phyloP scores from a whole-genome alignment of 2,113 vertebrate genomes.

The Fulica atra region DNA sequence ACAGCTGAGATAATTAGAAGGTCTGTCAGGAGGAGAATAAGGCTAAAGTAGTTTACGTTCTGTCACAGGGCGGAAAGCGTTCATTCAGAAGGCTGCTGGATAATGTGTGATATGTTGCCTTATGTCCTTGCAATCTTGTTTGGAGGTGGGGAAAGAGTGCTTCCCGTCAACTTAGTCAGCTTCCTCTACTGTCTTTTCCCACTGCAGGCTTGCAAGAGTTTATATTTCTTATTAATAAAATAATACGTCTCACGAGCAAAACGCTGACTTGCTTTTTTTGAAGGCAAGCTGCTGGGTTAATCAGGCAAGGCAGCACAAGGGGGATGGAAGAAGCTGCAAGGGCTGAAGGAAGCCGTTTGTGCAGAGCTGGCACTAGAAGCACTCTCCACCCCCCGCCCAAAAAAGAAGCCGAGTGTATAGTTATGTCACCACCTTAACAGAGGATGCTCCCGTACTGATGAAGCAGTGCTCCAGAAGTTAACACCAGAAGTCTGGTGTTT shows the following conservation, averaged over 20 bases:
- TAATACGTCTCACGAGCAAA: neutral
- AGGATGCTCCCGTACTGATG: neutral
- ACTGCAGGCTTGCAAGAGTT: neutral
- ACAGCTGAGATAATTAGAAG: constrained; percentile 91
- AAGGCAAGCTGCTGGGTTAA: neutral
- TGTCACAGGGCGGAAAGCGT: constrained; percentile 25
- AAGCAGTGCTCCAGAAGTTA: neutral
- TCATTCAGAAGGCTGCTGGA: constrained; percentile 41
- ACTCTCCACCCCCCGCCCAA: accelerated
- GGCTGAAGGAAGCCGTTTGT: neutral
- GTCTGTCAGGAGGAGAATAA: constrained; percentile 77
- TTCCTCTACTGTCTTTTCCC: neutral
- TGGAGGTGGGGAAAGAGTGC: neutral
- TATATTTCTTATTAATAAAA: constrained; percentile 52
- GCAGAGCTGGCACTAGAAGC: neutral
- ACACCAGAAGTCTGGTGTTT: neutral
- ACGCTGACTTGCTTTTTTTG: constrained; percentile 3
- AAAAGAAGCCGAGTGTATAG: neutral
- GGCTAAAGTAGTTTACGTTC: constrained; percentile 60
- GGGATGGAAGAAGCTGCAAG: neutral
- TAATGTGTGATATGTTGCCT: neutral
- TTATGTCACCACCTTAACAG: neutral
- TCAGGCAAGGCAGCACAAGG: neutral
- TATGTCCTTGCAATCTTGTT: neutral
- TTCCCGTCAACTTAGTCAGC: accelerated